A percentile compares a stretch with the other conserved stretches of the same genome.
Evolutionary conservation across 2,797 vertebrate species (phyloP).

Genomic region (Lophura swinhoii): DNA sequence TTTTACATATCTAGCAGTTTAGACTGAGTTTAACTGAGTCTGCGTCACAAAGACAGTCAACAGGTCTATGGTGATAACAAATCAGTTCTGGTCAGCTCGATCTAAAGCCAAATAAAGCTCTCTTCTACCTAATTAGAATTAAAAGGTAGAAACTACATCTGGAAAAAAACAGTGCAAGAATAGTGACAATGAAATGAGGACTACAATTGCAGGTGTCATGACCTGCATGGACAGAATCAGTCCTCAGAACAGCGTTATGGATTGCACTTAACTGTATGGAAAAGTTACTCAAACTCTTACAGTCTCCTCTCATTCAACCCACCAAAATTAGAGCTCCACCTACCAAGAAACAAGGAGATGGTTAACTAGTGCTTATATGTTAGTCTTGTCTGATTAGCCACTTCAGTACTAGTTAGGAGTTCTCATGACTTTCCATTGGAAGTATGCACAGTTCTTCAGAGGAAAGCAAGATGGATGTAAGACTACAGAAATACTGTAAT

Average conservation of each 20-base stretch:
- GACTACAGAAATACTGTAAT: not conserved
- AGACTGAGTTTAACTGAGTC: not conserved
- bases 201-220: not conserved
- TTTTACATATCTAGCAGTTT: not conserved
- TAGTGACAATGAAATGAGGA: not conserved
- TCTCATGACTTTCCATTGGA: not conserved
- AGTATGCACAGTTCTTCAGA: not conserved
- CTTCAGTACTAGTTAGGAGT: not conserved
- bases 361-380: too few species aligned
- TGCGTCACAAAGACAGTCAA: not conserved
- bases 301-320: conserved; percentile 16
- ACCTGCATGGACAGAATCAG: not conserved
- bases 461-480: not conserved
- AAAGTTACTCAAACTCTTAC: conserved; percentile 9
- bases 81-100: not conserved
- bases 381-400: too few species aligned
- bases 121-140: not conserved
- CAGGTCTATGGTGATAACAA: not conserved
- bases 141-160: not conserved
- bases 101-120: not conserved
- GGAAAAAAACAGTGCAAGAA: not conserved
- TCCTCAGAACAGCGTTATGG: not conserved
- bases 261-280: not conserved
- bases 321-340: conserved; percentile 50
- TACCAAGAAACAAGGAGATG: conserved; percentile 28